Conservation (phyloP, 2,888 invertebrate species). For the Apodemia duryi region DNA sequence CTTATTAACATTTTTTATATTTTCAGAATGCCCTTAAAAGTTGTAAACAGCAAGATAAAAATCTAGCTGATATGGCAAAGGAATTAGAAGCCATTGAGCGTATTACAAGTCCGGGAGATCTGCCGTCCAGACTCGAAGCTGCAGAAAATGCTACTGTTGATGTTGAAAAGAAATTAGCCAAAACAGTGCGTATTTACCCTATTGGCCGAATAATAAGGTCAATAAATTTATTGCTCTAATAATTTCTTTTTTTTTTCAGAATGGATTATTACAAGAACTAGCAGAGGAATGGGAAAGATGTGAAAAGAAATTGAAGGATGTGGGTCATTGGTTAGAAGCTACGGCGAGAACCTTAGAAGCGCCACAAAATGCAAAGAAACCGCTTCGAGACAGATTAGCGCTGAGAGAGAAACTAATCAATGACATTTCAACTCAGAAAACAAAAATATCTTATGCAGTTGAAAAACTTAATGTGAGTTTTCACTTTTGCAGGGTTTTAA, state of each 20-base stretch:
- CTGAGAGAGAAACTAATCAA: slow-evolving; percentile 91
- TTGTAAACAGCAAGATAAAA: slow-evolving; percentile 92
- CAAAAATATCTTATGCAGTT: slow-evolving; percentile 91
- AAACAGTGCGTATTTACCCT: slow-evolving; percentile 82
- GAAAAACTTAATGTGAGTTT: slow-evolving; percentile 91
- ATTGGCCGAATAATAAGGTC: background rate
- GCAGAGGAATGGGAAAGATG: slow-evolving; percentile 98
- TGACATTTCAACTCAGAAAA: slow-evolving; percentile 93
- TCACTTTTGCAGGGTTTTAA: slow-evolving; percentile 13
- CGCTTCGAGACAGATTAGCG: slow-evolving; percentile 91
- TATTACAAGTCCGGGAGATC: slow-evolving; percentile 90
- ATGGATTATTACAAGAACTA: slow-evolving; percentile 92
- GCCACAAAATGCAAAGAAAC: slow-evolving; percentile 91
- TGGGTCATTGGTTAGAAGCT: slow-evolving; percentile 93
- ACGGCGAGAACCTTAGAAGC: slow-evolving; percentile 87
- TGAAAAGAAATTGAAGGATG: slow-evolving; percentile 95
- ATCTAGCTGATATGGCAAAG: slow-evolving; percentile 94
- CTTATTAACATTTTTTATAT: slow-evolving; percentile 24
- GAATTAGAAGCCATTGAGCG: slow-evolving; percentile 91
- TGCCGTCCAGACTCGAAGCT: slow-evolving; percentile 90
- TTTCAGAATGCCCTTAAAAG: slow-evolving; percentile 91
- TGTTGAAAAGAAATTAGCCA: slow-evolving; percentile 90
- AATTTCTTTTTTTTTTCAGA: slow-evolving; percentile 74
- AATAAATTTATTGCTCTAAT: background rate
- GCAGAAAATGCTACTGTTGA: slow-evolving; percentile 92